Base-by-base conservation (phyloP, 2,888 invertebrate genomes). In the Drosophila multiciliata region DNA sequence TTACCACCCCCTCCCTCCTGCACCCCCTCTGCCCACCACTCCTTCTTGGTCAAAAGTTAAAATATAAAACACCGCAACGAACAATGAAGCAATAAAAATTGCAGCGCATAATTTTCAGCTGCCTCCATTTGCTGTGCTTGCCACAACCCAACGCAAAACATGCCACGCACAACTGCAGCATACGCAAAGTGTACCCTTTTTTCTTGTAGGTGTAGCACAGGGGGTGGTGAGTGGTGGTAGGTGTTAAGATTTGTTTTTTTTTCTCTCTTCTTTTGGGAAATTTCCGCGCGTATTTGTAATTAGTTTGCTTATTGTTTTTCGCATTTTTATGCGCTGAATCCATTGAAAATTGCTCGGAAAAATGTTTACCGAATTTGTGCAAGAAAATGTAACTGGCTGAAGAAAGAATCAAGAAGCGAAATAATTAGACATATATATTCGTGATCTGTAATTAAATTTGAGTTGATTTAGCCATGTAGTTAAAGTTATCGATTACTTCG, bases 81-180 rank as follows among this genome's bases (percentile, higher is more conserved):
- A 90, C 87, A 87, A 87, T 90, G 87, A 90, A 89, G 90, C 89
- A 82, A 88, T 88, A 88, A 88, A 88, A 88, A 88, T 88, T 90
- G 90, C 90, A 89, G 85, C 89, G 89, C 89, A 87, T 87, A 87
- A 87, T 90, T 90, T 90, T 90, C 72, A 77, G 68, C 78, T 72
- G 81, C 73, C 58, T 73, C 59, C 67, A 71, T 78, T 75, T 78
- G 73, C 40, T 50, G 3, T 9, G 61, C 33, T 42, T 61, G 53
- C 50, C 73, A 36, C 58, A 45, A 38, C 45, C n/a, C n/a, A 15
- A 6, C 5, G n/a, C 9, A 15, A 45, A 8, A 8, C 26, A 45
- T 45, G 45, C 45, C 9, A 29, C 29, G 1, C 53, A 12, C 11
- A 50, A 57, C 11, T 42, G 40, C 60, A 67, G 65, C 80, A 66